Conservation (phyloP, 1,140 invertebrate species). For the Limonius californicus region DNA sequence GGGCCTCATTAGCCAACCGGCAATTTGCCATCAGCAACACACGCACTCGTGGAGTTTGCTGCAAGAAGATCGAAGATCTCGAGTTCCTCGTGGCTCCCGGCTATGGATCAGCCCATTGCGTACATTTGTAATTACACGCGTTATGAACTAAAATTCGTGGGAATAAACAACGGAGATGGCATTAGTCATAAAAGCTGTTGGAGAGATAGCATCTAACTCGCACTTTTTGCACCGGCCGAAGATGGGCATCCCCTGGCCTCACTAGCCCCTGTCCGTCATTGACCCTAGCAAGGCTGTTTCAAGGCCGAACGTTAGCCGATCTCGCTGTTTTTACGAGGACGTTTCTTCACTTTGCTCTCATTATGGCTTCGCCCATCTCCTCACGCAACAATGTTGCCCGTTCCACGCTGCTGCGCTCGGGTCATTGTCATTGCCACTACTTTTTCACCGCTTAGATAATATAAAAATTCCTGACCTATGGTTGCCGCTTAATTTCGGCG, state of each 20-base stretch:
- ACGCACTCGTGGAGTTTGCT: constrained; percentile 7
- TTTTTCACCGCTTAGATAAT: not conserved
- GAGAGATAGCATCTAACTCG: not conserved
- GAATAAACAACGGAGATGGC: not conserved
- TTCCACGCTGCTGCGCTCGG: constrained; percentile 17
- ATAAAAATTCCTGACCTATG: constrained; percentile 7
- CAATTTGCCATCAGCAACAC: constrained; percentile 29
- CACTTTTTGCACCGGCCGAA: not conserved
- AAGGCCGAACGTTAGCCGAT: constrained; percentile 43
- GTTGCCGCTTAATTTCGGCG: not conserved
- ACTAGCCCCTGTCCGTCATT: constrained; percentile 22
- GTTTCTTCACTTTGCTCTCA: constrained; percentile 31
- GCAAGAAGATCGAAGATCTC: constrained; percentile 6
- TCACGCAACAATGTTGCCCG: constrained; percentile 22
- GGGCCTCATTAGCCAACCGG: constrained; percentile 29
- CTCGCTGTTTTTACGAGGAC: constrained; percentile 33
- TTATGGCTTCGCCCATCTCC: constrained; percentile 17
- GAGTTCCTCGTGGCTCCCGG: not conserved
- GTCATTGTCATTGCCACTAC: constrained; percentile 23
- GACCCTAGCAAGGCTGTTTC: constrained; percentile 44
- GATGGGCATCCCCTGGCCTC: constrained; percentile 14
- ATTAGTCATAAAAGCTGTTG: constrained; percentile 3
- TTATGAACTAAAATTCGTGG: not conserved
- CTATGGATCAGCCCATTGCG: constrained; percentile 5
- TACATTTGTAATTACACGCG: constrained; percentile 3